Evolutionary conservation across 2,113 vertebrate genomes (phyloP).

Genomic region (Lota lota): DNA sequence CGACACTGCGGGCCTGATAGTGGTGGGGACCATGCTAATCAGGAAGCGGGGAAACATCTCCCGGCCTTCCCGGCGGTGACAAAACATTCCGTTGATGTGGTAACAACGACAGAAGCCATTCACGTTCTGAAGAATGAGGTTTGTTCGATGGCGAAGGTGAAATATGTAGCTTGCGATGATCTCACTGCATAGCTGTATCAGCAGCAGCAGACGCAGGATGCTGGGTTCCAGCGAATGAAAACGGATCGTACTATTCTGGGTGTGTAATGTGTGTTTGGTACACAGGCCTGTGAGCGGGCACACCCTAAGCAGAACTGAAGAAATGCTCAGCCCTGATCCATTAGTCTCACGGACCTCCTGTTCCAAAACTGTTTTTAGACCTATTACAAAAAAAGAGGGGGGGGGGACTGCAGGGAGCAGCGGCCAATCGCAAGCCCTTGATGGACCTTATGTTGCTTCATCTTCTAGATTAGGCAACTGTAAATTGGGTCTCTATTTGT

Average conservation of each 20-base stretch:
- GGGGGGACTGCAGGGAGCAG: no score
- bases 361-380: no score
- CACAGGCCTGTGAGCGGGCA: no score
- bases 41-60: constrained; percentile 39
- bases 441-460: not conserved
- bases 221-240: no score
- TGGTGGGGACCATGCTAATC: constrained; percentile 66
- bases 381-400: no score
- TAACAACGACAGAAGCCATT: constrained; percentile 18
- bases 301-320: no score
- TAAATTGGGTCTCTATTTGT: not conserved
- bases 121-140: constrained; percentile 23
- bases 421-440: no score
- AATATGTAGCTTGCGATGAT: not conserved
- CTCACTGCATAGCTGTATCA: not conserved
- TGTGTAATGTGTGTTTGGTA: no score
- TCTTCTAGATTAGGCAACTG: not conserved
- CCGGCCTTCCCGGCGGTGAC: constrained; percentile 16
- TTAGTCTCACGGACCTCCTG: no score
- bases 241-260: no score
- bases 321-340: no score
- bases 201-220: no score
- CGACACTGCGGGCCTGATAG: constrained; percentile 40
- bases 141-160: not conserved
- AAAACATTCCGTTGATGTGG: constrained; percentile 16